Conservation (phyloP, 2,888 invertebrate species). For the Nomada goodeniana region DNA sequence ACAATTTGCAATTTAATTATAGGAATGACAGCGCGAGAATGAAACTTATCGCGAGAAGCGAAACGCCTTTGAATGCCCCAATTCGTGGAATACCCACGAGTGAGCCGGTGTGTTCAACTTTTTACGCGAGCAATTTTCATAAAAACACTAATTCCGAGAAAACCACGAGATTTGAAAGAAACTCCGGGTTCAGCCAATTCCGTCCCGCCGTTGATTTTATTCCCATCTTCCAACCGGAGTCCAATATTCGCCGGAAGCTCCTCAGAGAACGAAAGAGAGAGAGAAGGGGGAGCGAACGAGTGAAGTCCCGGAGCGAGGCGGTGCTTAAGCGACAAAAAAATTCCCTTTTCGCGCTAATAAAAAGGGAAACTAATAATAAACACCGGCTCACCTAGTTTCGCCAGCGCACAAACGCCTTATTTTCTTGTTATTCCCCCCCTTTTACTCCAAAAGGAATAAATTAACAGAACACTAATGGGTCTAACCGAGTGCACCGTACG, state of each 20-base stretch:
- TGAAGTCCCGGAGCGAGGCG: not conserved
- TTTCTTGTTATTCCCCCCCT: no score
- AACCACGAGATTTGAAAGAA: slow-evolving; percentile 20
- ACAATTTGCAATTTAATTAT: slow-evolving; percentile 33
- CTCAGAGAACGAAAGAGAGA: not conserved
- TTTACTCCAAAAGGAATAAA: no score
- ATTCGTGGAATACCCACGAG: not conserved
- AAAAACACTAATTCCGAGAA: slow-evolving; percentile 16
- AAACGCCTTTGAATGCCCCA: slow-evolving; percentile 2
- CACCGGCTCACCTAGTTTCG: slow-evolving; percentile 2
- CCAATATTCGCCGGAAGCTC: slow-evolving; percentile 8
- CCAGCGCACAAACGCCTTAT: no score
- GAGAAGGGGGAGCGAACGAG: no score
- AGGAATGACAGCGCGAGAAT: not conserved
- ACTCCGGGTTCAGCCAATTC: slow-evolving; percentile 24
- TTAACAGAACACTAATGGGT: no score
- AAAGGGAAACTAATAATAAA: slow-evolving; percentile 19
- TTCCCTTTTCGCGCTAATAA: slow-evolving; percentile 10
- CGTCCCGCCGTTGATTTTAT: slow-evolving; percentile 23
- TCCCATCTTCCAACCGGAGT: not conserved
- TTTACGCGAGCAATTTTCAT: slow-evolving; percentile 44
- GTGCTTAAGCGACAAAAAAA: slow-evolving; percentile 11
- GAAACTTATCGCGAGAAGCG: slow-evolving; percentile 9
- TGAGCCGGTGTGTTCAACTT: slow-evolving; percentile 13
- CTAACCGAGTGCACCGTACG: no score